Conservation (phyloP, 2,888 invertebrate genomes). For the Orchesellides sinensis region DNA sequence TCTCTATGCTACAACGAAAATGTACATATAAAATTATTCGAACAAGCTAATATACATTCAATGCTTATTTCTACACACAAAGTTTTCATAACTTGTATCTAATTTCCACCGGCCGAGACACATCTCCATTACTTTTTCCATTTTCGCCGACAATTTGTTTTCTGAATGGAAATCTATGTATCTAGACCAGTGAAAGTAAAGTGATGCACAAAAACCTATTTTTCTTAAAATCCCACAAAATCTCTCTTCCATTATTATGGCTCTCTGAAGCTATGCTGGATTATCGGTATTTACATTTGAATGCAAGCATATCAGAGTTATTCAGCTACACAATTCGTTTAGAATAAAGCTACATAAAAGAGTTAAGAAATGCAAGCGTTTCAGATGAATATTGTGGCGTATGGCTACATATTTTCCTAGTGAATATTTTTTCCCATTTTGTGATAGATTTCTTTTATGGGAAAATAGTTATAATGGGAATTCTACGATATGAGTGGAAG, state of each 20-base stretch:
- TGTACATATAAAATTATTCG: no score
- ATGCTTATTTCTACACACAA: not conserved
- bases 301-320: not conserved
- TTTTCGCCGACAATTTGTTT: not conserved
- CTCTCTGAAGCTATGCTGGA: not conserved
- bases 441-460: not conserved
- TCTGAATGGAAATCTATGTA: no score
- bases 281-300: constrained; percentile 34
- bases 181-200: not conserved
- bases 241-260: constrained; percentile 21
- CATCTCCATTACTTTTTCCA: not conserved
- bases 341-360: not conserved
- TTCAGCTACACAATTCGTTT: not conserved
- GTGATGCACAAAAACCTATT: not conserved
- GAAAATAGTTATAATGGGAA: not conserved
- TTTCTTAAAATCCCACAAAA: constrained; percentile 11
- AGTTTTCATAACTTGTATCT: not conserved
- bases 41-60: not conserved
- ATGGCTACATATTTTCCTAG: not conserved
- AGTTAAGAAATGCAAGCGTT: not conserved
- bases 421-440: not conserved
- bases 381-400: not conserved
- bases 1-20: not conserved
- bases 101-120: not conserved
- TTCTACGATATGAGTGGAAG: not conserved